Percentiles rank a stretch among this genome's conserved stretches.
phyloP scores from a whole-genome alignment of 1,140 invertebrate species.

The Megalopta genalis region DNA sequence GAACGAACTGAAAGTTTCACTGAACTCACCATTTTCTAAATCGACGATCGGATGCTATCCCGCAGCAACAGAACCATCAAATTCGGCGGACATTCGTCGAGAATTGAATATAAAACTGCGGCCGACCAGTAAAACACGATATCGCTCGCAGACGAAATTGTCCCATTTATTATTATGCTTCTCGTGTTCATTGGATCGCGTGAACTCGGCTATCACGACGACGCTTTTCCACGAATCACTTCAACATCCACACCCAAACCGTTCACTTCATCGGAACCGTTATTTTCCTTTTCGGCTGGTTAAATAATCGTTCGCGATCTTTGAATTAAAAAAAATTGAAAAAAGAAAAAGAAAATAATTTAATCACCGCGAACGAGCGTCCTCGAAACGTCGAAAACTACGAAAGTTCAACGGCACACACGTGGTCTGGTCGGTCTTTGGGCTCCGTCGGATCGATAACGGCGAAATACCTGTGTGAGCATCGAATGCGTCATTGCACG shows the following conservation, averaged over 20 bases:
- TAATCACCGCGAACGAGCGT: neutral
- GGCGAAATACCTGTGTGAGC: constrained; percentile 45
- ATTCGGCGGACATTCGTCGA: too few species aligned
- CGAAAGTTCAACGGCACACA: constrained; percentile 8
- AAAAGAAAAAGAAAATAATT: too few species aligned
- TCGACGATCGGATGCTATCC: too few species aligned
- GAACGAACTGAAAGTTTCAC: too few species aligned
- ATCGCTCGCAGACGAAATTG: neutral
- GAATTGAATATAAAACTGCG: too few species aligned
- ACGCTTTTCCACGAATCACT: constrained; percentile 2
- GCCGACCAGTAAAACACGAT: neutral
- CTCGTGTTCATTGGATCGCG: neutral
- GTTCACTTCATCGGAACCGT: neutral
- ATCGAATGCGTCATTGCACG: constrained; percentile 46
- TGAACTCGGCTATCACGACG: neutral
- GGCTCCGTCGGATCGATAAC: constrained; percentile 33
- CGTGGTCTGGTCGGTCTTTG: too few species aligned
- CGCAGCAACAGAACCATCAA: too few species aligned
- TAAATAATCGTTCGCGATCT: neutral
- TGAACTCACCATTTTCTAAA: too few species aligned
- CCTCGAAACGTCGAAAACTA: neutral
- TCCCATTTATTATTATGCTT: neutral
- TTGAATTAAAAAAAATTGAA: too few species aligned
- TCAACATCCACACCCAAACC: neutral
- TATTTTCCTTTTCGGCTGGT: neutral